A percentile compares a stretch with the other conserved stretches of the same genome.
phyloP scores from a whole-genome alignment of 2,113 vertebrate genomes.

The Oncorhynchus kisutch region DNA sequence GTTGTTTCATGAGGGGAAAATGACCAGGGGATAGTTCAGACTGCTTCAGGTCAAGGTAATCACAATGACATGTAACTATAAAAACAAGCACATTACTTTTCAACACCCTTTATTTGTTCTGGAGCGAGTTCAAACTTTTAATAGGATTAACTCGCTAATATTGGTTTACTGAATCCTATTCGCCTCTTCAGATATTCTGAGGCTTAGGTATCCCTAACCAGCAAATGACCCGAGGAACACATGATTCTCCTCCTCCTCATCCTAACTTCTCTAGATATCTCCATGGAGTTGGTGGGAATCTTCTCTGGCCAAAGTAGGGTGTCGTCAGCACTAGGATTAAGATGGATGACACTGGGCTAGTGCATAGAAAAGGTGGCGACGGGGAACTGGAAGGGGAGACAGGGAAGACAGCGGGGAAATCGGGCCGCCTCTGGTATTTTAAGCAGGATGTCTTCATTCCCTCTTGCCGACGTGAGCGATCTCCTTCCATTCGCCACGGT shows the following conservation, averaged over 20 bases:
- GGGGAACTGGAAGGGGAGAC: constrained; percentile 42
- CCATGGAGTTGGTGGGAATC: constrained; percentile 21
- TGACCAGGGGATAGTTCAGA: neutral
- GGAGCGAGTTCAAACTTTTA: neutral
- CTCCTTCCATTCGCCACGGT: constrained; percentile 62
- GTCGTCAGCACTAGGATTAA: constrained; percentile 52
- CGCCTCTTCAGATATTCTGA: neutral
- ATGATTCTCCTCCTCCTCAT: constrained; percentile 27
- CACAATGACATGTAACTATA: neutral
- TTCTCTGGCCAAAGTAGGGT: constrained; percentile 20
- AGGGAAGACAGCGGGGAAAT: constrained; percentile 10
- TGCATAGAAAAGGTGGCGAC: constrained; percentile 36
- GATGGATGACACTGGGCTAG: constrained; percentile 48
- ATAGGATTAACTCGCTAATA: neutral
- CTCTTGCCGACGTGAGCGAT: constrained; percentile 59
- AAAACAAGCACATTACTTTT: neutral
- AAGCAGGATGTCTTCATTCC: constrained; percentile 70
- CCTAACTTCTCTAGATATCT: constrained; percentile 45
- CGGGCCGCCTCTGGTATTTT: constrained; percentile 46
- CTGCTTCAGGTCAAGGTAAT: neutral
- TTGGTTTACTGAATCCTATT: constrained; percentile 16
- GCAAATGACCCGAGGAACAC: constrained; percentile 22
- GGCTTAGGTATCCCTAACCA: neutral
- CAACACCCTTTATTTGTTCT: neutral
- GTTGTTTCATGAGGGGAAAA: too few relatives aligned